These are phyloP conservation scores for Seriola quinqueradiata DNA, from an alignment of 2,113 vertebrate species.

Conservation along the genomic window DNA sequence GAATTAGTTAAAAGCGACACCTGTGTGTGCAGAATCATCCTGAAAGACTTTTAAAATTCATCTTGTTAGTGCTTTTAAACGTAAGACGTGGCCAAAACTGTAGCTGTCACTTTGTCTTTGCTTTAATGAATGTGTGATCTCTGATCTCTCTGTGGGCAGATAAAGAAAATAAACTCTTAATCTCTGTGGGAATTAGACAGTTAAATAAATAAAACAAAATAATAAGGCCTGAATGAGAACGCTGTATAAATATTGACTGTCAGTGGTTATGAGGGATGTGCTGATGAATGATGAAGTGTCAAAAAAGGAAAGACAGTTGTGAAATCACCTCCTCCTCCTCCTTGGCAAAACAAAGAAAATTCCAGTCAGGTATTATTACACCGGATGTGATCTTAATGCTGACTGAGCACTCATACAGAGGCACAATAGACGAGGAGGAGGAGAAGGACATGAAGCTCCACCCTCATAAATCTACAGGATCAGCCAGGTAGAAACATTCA, in stretches of 20 bases:
- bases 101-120: neutral
- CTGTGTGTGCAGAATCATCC: no score
- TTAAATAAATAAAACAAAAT: slow-evolving; percentile 34
- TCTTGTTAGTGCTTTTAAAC: neutral
- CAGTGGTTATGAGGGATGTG: neutral
- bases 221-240: neutral
- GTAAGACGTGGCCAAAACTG: neutral
- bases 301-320: slow-evolving; percentile 28
- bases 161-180: neutral
- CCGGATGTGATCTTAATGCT: slow-evolving; percentile 1
- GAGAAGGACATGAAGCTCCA: neutral
- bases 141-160: neutral
- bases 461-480: slow-evolving; percentile 12
- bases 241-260: slow-evolving; percentile 29
- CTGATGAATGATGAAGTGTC: slow-evolving; percentile 26
- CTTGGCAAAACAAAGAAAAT: slow-evolving; percentile 46
- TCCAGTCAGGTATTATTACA: neutral
- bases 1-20: neutral
- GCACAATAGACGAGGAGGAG: neutral
- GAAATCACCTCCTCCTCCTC: slow-evolving; percentile 39
- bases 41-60: neutral
- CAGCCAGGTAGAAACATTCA: neutral
- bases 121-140: no score
- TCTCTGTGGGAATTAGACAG: neutral
- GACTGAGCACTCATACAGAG: neutral